A percentile compares a stretch with the other conserved stretches of the same genome.
Evolutionary conservation across 2,113 vertebrate genomes (phyloP).

Genomic region (Trogon surrucura): DNA sequence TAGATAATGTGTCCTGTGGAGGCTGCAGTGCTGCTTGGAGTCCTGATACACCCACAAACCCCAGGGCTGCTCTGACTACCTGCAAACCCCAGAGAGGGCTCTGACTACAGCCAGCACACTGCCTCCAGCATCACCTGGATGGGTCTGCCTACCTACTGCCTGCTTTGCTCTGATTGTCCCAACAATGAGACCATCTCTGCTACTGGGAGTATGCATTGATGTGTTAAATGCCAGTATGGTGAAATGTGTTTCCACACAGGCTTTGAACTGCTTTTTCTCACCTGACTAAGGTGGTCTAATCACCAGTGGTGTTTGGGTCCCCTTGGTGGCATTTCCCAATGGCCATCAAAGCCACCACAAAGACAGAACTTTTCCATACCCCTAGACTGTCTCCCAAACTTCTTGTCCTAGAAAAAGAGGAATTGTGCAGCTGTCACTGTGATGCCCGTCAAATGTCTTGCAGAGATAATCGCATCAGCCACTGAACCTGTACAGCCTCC

Average conservation of each 20-base stretch:
- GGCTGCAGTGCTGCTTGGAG: not conserved
- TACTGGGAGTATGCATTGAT: not conserved
- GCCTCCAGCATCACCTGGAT: not conserved
- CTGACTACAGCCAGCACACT: accelerated
- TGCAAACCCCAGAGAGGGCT: not conserved
- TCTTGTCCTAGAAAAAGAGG: not conserved
- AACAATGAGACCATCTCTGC: not conserved
- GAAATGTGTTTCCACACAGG: not conserved
- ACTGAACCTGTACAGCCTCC: not conserved
- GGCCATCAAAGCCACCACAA: not conserved
- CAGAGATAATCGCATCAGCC: not conserved
- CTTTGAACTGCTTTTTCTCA: not conserved
- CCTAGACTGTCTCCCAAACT: not conserved
- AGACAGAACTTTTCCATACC: not conserved
- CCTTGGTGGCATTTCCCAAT: not conserved
- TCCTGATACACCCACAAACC: not conserved
- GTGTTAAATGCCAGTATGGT: not conserved
- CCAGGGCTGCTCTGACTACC: not conserved
- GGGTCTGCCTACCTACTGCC: not conserved
- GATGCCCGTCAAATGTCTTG: not conserved
- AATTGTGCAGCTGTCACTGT: not conserved
- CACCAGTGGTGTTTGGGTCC: not conserved
- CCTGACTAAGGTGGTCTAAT: not conserved
- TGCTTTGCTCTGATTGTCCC: not conserved
- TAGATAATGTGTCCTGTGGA: not conserved